phyloP scores from a whole-genome alignment of 2,888 invertebrate species.

The Thymelicus sylvestris region DNA sequence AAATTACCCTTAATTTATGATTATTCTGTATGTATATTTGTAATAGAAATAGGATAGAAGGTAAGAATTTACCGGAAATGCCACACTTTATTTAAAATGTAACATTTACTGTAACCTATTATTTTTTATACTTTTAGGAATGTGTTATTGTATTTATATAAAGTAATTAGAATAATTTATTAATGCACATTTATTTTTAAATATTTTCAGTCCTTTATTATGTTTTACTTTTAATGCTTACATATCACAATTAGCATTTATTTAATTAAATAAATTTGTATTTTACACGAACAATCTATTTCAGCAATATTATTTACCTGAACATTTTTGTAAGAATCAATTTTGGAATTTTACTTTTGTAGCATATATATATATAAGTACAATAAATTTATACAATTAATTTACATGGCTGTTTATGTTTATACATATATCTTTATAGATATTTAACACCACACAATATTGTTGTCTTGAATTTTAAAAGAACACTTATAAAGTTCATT shows the following conservation, averaged over 20 bases:
- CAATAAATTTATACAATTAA: slow-evolving; percentile 5
- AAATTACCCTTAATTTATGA: no score
- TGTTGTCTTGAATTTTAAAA: slow-evolving; percentile 49
- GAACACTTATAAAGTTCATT: slow-evolving; percentile 45
- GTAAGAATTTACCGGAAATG: no score
- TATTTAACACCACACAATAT: slow-evolving; percentile 45
- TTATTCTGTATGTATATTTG: no score
- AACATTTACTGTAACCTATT: no score
- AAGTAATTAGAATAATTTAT: no score
- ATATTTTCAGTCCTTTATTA: neutral
- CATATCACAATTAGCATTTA: slow-evolving; percentile 4
- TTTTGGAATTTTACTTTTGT: slow-evolving; percentile 4
- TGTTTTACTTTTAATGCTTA: neutral
- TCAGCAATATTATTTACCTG: neutral
- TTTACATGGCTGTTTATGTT: slow-evolving; percentile 41
- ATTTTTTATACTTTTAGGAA: no score
- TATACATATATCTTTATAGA: slow-evolving; percentile 31
- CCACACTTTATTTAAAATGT: no score
- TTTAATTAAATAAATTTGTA: neutral
- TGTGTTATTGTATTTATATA: no score
- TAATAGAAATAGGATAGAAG: no score
- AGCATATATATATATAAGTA: slow-evolving; percentile 1
- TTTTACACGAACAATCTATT: neutral
- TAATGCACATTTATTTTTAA: neutral
- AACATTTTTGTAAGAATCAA: neutral